Evolutionary conservation across 2,888 invertebrate species (phyloP), one percentile per base, ranked within the genome.

Genomic region (Escarpia spicata): DNA sequence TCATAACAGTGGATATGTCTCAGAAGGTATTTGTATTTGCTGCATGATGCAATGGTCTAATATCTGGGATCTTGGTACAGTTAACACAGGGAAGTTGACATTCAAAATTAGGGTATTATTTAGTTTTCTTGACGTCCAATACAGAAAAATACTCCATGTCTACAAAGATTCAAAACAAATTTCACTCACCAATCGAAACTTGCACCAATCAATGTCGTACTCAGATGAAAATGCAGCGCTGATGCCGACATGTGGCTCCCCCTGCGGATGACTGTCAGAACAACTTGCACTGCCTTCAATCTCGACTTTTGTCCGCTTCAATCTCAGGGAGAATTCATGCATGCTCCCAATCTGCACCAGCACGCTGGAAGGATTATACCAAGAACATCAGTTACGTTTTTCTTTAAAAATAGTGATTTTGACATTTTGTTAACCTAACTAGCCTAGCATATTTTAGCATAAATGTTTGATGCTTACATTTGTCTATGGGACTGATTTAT

Each of bases 151-250:
- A 2, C 75, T 19, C 4, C 75, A 26, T 6, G 75, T 75, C 75
- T 6, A 3, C 1, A 26, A 60, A 75, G 75, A 75, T 75, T 75
- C 75, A 75, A n/a, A 75, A 75, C 19, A 75, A 75, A 75, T 75
- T 75, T 75, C 3, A 75, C 75, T 75, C 75, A 75, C 75, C 75
- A 75, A 75, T 75, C n/a, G 19, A 26, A 75, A 19, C 3, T 75
- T 75, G 75, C 75, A 75, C 75, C 75, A 75, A 75, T 75, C 75
- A n/a, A 75, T 75, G 75, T 75, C 75, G 75, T 75, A 75, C 19
- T 75, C n/a, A 26, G 26, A 75, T 75, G 75, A 75, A 26, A 75
- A 75, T 26, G 75, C 75, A 19, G 75, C 0, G 75, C 75, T 75
- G 75, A 75, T 75, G 75, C 75, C n/a, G 26, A 75, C n/a, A 26